Evolutionary conservation across 35 echinoderm and acorn worm species (phyloP), one percentile per base, ranked within the genome.

Genomic region (Heliocidaris erythrogramma): DNA sequence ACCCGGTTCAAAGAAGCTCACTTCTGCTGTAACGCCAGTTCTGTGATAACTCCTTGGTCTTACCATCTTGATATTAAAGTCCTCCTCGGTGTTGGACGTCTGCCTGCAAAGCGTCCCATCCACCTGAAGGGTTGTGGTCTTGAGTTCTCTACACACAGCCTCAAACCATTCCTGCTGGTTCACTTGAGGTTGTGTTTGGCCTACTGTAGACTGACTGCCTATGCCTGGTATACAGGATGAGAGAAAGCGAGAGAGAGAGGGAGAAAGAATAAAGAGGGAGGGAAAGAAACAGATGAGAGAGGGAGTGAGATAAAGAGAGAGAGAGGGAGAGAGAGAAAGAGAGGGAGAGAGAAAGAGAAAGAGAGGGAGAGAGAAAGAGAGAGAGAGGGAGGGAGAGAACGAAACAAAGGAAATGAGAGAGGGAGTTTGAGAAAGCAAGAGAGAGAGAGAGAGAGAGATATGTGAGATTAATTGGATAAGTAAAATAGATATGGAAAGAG

Each of bases 61-160:
- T 52, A 97, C 97, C 97, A 96, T 27, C 88, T 96, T 97, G 61
- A 56, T 59, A 30, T 93, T 49, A 48, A 97, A 97, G 90, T 92
- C 92, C 84, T 96, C 92, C 85, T 96, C 95, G 18, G 65, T 31
- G 61, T 86, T 96, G 31, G 88, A 59, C 48, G 87, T 91, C 56
- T 59, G 35, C 59, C 94, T 94, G 86, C 95, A 93, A 31, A 94
- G 47, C 18, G 88, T 86, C 56, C 95, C 97, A 42, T 97, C 97
- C 2, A 96, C 95, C 95, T 97, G 97, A 30, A 97, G 90, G 7
- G 94, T 92, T 27, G 92, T 89, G 69, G 86, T 88, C 48, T 87
- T 49, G 32, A 97, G 71, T 12, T 94, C 85, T 18, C 48, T 86
- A 32, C 94, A 65, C 30, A 97, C 48, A 11, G 85, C 69, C 53